A percentile compares a stretch with the other conserved stretches of the same genome.
These are phyloP conservation scores for Micrastur ruficollis DNA, from an alignment of 2,797 vertebrate species.

Conservation along the genomic window DNA sequence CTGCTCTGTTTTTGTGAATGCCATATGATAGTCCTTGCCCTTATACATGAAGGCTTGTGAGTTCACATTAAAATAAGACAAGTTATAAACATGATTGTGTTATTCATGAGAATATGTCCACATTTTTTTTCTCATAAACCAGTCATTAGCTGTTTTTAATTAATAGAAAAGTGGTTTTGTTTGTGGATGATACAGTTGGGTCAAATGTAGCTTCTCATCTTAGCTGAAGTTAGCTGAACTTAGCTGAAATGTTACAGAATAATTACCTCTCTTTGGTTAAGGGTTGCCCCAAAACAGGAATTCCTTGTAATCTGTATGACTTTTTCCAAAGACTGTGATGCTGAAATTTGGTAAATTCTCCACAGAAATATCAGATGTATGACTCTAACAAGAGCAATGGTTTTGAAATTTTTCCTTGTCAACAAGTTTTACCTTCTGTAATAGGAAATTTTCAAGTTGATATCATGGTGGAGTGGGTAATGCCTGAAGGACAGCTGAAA, in stretches of 20 bases:
- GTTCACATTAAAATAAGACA: background rate
- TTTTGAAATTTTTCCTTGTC: background rate
- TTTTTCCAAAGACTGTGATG: background rate
- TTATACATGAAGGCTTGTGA: background rate
- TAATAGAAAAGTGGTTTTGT: background rate
- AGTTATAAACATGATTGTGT: background rate
- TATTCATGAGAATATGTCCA: background rate
- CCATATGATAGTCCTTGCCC: background rate
- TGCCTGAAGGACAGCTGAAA: background rate
- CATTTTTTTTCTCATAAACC: background rate
- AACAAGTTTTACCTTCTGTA: background rate
- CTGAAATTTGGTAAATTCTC: background rate
- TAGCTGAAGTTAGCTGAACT: too few relatives aligned
- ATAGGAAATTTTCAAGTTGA: background rate
- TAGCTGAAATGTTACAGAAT: background rate
- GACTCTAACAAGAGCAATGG: background rate
- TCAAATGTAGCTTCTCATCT: background rate
- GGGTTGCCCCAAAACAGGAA: background rate
- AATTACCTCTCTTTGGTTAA: background rate
- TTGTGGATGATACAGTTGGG: background rate
- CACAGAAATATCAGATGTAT: background rate
- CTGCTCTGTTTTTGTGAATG: background rate
- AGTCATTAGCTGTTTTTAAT: background rate
- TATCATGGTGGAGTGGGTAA: background rate
- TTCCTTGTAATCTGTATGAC: background rate